Evolutionary conservation across 2,113 vertebrate species (phyloP).

Genomic region (Condylura cristata): DNA sequence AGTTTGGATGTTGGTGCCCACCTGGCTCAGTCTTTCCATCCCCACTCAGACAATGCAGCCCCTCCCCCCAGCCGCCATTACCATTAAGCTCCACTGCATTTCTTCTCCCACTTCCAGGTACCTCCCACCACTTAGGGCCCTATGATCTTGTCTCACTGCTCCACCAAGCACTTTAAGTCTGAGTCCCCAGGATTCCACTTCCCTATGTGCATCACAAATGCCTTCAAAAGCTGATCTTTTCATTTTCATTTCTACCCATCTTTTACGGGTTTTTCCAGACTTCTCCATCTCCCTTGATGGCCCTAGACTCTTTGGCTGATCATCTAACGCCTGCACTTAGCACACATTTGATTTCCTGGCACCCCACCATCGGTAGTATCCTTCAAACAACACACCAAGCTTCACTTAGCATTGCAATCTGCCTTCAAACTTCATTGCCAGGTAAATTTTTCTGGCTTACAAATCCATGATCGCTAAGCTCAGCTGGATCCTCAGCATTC

Average conservation of each 20-base stretch:
- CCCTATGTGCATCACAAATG: background rate
- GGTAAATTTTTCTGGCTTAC: background rate
- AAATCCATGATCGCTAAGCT: background rate
- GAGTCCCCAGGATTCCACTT: background rate
- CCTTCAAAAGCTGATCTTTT: background rate
- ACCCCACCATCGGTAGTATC: background rate
- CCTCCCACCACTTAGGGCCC: too few relatives aligned
- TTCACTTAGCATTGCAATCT: background rate
- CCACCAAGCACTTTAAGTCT: background rate
- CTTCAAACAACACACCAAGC: background rate
- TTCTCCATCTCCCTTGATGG: background rate
- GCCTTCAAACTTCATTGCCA: background rate
- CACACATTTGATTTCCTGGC: background rate
- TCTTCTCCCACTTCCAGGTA: background rate
- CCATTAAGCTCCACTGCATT: too few relatives aligned
- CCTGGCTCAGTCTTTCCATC: background rate
- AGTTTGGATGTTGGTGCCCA: background rate
- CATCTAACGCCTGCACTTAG: background rate
- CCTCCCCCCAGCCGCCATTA: too few relatives aligned
- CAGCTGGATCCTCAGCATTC: background rate
- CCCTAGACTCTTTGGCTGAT: background rate
- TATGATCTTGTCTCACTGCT: background rate
- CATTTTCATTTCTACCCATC: background rate
- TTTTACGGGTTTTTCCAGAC: background rate
- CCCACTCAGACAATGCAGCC: background rate